A percentile compares a stretch with the other conserved stretches of the same genome.
Conservation (phyloP, 2,888 invertebrate species). For the Pedicia rivosa region DNA sequence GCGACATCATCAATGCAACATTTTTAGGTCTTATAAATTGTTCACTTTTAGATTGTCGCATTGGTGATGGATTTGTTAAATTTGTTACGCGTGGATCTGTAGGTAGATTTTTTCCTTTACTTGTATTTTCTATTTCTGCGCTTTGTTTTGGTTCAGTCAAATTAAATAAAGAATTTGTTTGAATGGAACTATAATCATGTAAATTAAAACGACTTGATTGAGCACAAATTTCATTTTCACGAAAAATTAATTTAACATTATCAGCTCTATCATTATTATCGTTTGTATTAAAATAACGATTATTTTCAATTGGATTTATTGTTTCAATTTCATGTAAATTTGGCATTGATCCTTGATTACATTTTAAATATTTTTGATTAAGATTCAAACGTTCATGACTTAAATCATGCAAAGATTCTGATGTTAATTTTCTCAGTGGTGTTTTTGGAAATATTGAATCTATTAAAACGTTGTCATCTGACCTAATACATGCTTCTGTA, state of each 20-base stretch:
- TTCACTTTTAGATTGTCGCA: background rate
- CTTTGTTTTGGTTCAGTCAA: no score
- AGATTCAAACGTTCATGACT: constrained; percentile 12
- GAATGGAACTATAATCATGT: no score
- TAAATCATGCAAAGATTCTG: constrained; percentile 27
- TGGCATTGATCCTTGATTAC: constrained; percentile 29
- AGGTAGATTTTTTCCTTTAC: no score
- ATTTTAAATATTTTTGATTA: constrained; percentile 7
- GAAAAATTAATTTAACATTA: constrained; percentile 15
- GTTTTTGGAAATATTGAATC: constrained; percentile 12
- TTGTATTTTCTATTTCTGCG: no score
- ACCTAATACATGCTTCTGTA: background rate
- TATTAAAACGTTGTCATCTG: background rate
- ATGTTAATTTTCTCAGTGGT: constrained; percentile 25
- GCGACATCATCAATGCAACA: constrained; percentile 18
- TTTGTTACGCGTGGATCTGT: no score
- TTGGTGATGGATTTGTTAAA: no score
- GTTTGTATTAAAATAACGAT: constrained; percentile 22
- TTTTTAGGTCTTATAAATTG: background rate
- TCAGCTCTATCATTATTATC: background rate
- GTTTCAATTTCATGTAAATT: constrained; percentile 27
- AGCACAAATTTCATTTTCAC: constrained; percentile 28
- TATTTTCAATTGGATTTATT: constrained; percentile 28
- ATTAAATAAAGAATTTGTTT: no score
- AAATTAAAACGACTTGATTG: constrained; percentile 30